Base-by-base conservation (phyloP, 2,113 vertebrate species). In the Lasiurus cinereus region DNA sequence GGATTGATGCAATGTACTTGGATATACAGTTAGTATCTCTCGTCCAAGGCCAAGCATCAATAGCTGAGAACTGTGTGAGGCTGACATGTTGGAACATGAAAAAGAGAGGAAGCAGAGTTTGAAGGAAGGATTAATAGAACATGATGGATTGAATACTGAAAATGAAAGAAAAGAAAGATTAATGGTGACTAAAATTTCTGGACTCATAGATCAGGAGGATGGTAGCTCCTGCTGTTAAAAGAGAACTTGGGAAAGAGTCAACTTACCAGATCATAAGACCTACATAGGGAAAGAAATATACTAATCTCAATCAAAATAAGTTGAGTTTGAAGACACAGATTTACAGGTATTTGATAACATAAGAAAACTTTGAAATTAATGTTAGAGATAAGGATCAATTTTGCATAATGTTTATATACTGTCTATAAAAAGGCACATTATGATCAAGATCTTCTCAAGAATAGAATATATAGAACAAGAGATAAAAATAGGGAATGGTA, bases 361-460 rank as follows among this genome's bases (percentile, higher is more conserved):
- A 70, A 96, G 83, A 69, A 24, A 52, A 74, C 79, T 74, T 54
- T 36, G 27, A 66, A n/a, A 80, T 91, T 21, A 84, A 72, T 39
- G 10, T 11, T 31, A 85, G 33, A 64, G 64, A 78, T 24, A 12
- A 74, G 4, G 8, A 29, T 46, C 0, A 56, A 72, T 70, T 76
- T 80, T 43, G 5, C 10, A 48, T 9, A 21, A 1, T n/a, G 27
- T 33, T 84, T 79, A 27, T n/a, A 70, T 3, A 66, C 1, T 39
- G 21, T 18, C 62, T 90, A n/a, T 15, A 48, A 62, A 73, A 82
- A 86, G 15, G 14, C 3, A 56, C 8, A n/a, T 69, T 43, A 43
- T 16, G 15, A 74, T 56, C 11, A 73, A 73, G 62, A 79, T 3
- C 12, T 66, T 54, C n/a, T 86, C 56, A 77, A 67, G 46, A 92